Percentiles rank a stretch among this genome's conserved stretches.
Conservation (phyloP, 2,797 vertebrate genomes). For the Spinus olivaceus region DNA sequence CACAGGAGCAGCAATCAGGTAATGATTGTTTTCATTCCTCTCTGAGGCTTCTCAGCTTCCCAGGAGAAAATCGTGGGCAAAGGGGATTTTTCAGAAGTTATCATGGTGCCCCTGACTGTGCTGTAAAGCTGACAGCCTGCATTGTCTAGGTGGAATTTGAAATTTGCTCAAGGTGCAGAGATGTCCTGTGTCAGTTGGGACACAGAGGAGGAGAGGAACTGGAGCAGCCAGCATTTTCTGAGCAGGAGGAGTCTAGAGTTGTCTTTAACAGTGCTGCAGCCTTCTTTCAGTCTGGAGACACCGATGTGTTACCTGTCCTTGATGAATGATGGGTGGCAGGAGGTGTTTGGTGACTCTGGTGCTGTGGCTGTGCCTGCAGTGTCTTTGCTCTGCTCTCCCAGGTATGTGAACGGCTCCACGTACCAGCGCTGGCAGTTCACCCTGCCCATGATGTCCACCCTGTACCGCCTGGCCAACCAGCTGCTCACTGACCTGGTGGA, state of each 20-base stretch:
- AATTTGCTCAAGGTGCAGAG: background rate
- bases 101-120: fast-evolving
- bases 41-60: no score
- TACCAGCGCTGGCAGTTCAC: slow-evolving; percentile 99
- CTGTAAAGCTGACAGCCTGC: background rate
- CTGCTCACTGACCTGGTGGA: slow-evolving; percentile 97
- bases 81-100: no score
- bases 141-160: background rate
- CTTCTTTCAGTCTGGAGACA: background rate
- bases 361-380: background rate
- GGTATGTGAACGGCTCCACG: slow-evolving; percentile 96
- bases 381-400: slow-evolving; percentile 19
- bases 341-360: background rate
- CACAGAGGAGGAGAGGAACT: background rate
- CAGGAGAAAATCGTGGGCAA: no score
- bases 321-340: fast-evolving
- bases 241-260: background rate
- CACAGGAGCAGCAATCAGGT: no score
- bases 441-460: slow-evolving; percentile 98
- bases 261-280: background rate
- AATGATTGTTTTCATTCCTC: no score
- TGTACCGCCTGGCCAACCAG: slow-evolving; percentile 97
- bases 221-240: background rate
- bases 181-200: background rate
- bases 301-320: fast-evolving